These are phyloP conservation scores for Chrysolina haemoptera DNA, from an alignment of 2,888 invertebrate species.

Conservation along the genomic window DNA sequence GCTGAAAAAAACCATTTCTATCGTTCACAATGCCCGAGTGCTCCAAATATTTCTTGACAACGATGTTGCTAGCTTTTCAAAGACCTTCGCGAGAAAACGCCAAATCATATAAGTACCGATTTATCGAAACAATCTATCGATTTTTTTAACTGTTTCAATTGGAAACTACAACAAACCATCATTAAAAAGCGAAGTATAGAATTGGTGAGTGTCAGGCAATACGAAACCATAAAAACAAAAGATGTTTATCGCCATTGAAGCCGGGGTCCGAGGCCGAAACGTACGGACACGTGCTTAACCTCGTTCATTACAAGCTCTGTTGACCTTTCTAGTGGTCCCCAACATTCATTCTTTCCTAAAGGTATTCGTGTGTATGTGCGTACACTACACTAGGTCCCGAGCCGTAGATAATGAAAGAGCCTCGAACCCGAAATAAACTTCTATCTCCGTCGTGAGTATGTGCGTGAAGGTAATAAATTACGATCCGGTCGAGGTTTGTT, in stretches of 20 bases:
- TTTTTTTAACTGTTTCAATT: too few relatives aligned
- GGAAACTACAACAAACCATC: too few relatives aligned
- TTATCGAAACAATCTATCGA: too few relatives aligned
- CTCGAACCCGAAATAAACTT: conserved; percentile 4
- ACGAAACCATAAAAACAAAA: not conserved
- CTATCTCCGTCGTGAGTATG: conserved; percentile 1
- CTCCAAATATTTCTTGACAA: too few relatives aligned
- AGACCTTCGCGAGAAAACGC: too few relatives aligned
- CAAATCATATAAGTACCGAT: too few relatives aligned
- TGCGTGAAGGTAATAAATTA: conserved; percentile 16
- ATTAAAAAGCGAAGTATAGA: too few relatives aligned
- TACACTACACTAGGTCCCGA: conserved; percentile 2
- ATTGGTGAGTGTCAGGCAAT: too few relatives aligned
- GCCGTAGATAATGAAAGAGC: not conserved
- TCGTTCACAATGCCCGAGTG: too few relatives aligned
- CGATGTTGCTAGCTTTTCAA: too few relatives aligned
- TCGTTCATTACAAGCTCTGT: conserved; percentile 16
- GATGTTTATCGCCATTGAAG: conserved; percentile 7
- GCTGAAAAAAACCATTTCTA: too few relatives aligned
- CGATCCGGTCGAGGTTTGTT: conserved; percentile 11
- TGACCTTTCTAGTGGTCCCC: conserved; percentile 22
- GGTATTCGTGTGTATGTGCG: not conserved
- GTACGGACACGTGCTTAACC: conserved; percentile 29
- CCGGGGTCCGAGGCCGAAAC: conserved; percentile 5
- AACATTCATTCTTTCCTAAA: conserved; percentile 11